Evolutionary conservation across 2,888 invertebrate genomes (phyloP), one percentile per base, ranked within the genome.

Genomic region (Acheta domesticus): DNA sequence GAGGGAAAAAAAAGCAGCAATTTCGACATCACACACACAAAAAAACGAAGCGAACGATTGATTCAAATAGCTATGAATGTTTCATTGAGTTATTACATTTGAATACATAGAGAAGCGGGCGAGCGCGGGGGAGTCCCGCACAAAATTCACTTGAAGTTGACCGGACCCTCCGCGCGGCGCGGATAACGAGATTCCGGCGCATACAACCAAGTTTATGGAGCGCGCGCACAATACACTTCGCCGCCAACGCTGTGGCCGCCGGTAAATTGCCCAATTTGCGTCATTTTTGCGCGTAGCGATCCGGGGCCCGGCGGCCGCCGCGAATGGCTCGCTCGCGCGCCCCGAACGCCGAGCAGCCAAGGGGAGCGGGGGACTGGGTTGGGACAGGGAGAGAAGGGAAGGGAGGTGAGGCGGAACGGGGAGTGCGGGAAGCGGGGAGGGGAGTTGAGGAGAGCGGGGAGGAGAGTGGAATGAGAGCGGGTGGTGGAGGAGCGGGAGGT

Each of bases 71-170:
- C 62, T 62, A 62, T 62, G 62, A 62, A 62, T 62, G 62, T 62
- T 62, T 62, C 62, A 62, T 62, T 62, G 16, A 62, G 62, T 62
- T 62, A 62, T 62, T 62, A 62, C 62, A 62, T 62, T 62, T 62
- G 62, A 62, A 62, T 62, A 19, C 62, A 62, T 19, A n/a, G 16
- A n/a, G 62, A n/a, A 14, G 4, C 5, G 62, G 62, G n/a, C 62
- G 62, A 16, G n/a, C 16, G n/a, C 8, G 62, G 16, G n/a, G n/a
- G n/a, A 0, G 16, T 2, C 8, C 4, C 4, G 16, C 14, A n/a
- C 62, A 62, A 36, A 62, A 62, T 62, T 62, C 62, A 62, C 62
- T 62, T 62, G 62, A 62, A 62, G 62, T 62, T 62, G 62, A 62
- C 62, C 62, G n/a, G 14, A 62, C 12, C 62, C 62, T 8, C 16